Conservation (phyloP, 35 echinoderm and acorn worm genomes). For the Strongylocentrotus purpuratus region DNA sequence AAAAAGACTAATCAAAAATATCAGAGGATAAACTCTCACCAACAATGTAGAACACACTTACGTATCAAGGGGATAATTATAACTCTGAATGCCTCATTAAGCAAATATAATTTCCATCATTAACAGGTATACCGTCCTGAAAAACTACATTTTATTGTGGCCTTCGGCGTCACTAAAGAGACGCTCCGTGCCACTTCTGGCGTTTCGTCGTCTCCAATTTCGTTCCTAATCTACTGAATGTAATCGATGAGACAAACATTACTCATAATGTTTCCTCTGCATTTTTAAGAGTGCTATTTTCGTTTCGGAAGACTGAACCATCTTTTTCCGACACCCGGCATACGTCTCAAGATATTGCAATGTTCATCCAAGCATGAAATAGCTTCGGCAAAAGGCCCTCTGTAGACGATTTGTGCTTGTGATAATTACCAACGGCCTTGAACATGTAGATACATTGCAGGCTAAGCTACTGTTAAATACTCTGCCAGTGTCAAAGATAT, state of each 20-base stretch:
- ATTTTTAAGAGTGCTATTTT: background rate
- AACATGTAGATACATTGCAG: background rate
- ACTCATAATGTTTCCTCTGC: background rate
- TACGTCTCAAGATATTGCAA: background rate
- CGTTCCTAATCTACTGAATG: background rate
- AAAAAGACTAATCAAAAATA: too few species aligned
- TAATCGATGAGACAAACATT: background rate
- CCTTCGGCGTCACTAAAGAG: too few species aligned
- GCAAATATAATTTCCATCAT: too few species aligned
- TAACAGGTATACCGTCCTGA: too few species aligned
- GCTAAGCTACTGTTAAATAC: background rate
- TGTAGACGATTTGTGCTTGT: background rate
- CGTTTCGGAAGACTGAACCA: background rate
- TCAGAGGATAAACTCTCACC: too few species aligned
- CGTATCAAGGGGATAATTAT: too few species aligned
- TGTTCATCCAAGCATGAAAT: background rate
- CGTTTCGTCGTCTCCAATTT: background rate
- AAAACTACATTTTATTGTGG: too few species aligned
- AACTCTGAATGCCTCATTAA: too few species aligned
- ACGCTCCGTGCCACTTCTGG: background rate
- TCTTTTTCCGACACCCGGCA: background rate
- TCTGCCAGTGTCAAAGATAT: background rate
- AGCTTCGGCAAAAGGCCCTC: background rate
- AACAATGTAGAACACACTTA: too few species aligned
- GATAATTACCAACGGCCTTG: background rate